Evolutionary conservation across 2,113 vertebrate species (phyloP), one percentile per base, ranked within the genome.

Genomic region (Speoplatyrhinus poulsoni): DNA sequence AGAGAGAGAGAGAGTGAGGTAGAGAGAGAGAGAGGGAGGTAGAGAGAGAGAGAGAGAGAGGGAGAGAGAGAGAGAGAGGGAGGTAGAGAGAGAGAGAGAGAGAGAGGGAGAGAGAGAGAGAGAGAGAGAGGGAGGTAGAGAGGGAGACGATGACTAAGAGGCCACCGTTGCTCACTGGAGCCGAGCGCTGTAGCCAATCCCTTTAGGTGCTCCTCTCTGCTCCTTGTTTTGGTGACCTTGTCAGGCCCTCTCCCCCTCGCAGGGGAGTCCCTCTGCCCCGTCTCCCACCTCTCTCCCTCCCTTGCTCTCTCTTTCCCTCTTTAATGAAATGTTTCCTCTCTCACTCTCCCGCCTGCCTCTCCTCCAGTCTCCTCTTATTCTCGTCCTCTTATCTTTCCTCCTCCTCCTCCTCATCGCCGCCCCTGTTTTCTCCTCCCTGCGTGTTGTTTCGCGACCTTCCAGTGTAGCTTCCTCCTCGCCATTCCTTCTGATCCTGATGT

Each of bases 71-170:
- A n/a, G n/a, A n/a, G n/a, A n/a, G n/a, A n/a, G n/a, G n/a, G n/a
- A n/a, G n/a, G n/a, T n/a, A n/a, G n/a, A n/a, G 53, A 4, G 13
- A 3, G 53, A 3, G 53, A 4, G n/a, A 15, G n/a, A 55, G 53
- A 3, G n/a, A 55, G 6, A 16, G 9, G 6, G 53, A 16, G 53
- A 55, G 6, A 55, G 53, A 55, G 53, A 55, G n/a, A 55, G n/a
- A 17, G 53, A 55, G 53, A 55, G 53, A 55, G 53, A 55, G n/a
- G 6, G 53, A 55, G 53, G 16, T 13, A 55, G 54, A 55, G 54
- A 56, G 79, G 82, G 80, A 72, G 81, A 85, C 83, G 85, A 84
- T 90, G 87, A 90, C 88, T 89, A 88, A 89, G 86, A 77, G 87
- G 88, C 87, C 84, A 84, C 77, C 84, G 85, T 81, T 82, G 85